Evolutionary conservation across 2,113 vertebrate genomes (phyloP).

Genomic region (Hassar affinis): DNA sequence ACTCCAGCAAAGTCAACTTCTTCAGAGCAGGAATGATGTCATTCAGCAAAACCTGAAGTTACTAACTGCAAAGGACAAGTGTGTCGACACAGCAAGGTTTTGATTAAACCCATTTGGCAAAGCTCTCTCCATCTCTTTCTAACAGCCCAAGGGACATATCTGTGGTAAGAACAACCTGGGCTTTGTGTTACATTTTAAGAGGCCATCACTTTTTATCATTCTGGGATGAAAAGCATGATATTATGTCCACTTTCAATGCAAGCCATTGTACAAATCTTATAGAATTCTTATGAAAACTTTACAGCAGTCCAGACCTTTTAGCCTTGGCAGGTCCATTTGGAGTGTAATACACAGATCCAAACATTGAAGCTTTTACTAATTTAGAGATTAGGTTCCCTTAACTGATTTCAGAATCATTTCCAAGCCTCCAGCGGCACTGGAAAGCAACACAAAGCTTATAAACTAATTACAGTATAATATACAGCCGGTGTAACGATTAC

Average conservation of each 20-base stretch:
- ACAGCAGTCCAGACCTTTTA: neutral
- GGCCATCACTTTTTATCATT: neutral
- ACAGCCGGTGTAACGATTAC: constrained; percentile 55
- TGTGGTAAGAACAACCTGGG: constrained; percentile 36
- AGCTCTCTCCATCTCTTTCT: constrained; percentile 8
- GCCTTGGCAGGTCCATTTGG: neutral
- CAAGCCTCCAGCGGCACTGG: constrained; percentile 50
- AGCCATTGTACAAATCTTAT: neutral
- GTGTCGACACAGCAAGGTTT: constrained; percentile 44
- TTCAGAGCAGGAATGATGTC: constrained; percentile 27
- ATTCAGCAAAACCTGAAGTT: constrained; percentile 42
- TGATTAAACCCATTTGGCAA: constrained; percentile 47
- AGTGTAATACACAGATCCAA: neutral
- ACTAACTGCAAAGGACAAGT: constrained; percentile 32
- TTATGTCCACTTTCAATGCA: neutral
- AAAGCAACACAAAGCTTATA: constrained; percentile 64
- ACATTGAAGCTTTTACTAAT: constrained; percentile 31
- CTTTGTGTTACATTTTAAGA: constrained; percentile 31
- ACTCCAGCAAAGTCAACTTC: constrained; percentile 34
- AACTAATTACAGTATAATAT: constrained; percentile 68
- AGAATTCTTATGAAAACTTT: neutral
- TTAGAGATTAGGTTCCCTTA: constrained; percentile 60
- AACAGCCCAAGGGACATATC: constrained; percentile 19
- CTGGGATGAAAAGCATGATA: neutral
- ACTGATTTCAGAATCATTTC: constrained; percentile 57